Evolutionary conservation across 2,888 invertebrate genomes (phyloP).

Genomic region (Mimas tiliae): DNA sequence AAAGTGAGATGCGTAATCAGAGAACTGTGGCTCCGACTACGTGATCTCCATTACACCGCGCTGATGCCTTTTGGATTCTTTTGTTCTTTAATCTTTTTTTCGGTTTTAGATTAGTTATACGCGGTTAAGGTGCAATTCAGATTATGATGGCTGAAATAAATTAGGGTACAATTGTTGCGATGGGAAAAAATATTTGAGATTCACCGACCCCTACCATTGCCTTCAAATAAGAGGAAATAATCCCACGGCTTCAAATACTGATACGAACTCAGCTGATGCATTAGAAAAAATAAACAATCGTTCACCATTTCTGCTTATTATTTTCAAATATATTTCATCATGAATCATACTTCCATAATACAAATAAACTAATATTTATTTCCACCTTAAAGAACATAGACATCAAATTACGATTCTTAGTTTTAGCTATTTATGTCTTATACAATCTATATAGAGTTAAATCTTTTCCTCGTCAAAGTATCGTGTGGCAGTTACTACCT

Average conservation of each 20-base stretch:
- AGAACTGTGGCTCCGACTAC: conserved; percentile 71
- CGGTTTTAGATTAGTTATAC: conserved; percentile 67
- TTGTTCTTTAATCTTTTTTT: conserved; percentile 62
- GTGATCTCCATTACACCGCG: conserved; percentile 81
- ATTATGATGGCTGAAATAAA: conserved; percentile 31
- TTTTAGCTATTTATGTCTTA: neutral
- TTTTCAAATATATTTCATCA: neutral
- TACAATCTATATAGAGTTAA: neutral
- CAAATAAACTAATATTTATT: neutral
- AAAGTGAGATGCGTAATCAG: conserved; percentile 72
- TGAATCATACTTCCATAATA: neutral
- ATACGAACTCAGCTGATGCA: neutral
- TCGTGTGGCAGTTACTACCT: conserved; percentile 3
- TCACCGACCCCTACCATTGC: conserved; percentile 6
- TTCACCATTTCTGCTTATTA: neutral
- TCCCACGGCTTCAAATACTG: conserved; percentile 1
- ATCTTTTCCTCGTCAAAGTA: too few species aligned
- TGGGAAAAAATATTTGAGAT: conserved; percentile 26
- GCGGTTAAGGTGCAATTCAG: conserved; percentile 53
- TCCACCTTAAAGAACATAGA: neutral
- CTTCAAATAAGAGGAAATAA: neutral
- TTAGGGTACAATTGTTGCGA: conserved; percentile 35
- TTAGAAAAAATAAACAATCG: neutral
- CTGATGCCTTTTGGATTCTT: conserved; percentile 75
- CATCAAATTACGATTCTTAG: neutral